Conservation (phyloP, 2,113 vertebrate genomes). For the Apeltes quadracus region DNA sequence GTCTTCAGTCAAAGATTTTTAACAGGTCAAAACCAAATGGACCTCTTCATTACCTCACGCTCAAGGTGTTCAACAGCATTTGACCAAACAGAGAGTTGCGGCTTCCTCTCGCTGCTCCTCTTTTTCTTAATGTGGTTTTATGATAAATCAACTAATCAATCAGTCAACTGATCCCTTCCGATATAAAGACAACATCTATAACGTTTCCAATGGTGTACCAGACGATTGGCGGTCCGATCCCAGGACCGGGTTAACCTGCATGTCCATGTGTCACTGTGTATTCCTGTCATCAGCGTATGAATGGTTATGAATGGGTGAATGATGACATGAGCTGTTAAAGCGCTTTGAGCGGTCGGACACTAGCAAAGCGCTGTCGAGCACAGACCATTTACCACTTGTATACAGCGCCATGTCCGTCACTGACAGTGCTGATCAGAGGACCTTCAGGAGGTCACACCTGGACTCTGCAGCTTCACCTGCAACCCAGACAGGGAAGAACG, state of each 20-base stretch:
- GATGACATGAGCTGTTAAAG: too few species aligned
- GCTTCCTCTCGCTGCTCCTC: neutral
- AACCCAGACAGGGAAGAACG: conserved; percentile 79
- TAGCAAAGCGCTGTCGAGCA: too few species aligned
- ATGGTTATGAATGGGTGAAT: too few species aligned
- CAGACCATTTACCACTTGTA: neutral
- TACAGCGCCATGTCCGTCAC: conserved; percentile 8
- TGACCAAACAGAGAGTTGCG: neutral
- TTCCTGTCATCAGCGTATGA: too few species aligned
- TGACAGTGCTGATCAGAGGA: conserved; percentile 85
- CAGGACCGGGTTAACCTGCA: too few species aligned
- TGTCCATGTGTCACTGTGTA: too few species aligned
- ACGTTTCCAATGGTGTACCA: neutral
- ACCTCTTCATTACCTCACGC: neutral
- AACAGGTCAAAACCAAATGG: neutral
- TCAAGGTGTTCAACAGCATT: neutral
- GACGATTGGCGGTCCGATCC: too few species aligned
- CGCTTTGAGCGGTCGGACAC: too few species aligned
- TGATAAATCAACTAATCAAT: neutral
- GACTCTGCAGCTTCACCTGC: conserved; percentile 91
- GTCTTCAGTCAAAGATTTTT: neutral
- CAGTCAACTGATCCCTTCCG: neutral
- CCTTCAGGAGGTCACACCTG: conserved; percentile 89
- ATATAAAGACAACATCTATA: neutral
- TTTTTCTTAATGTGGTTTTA: neutral